Base-by-base conservation (phyloP, 2,113 vertebrate species). In the Passer montanus region DNA sequence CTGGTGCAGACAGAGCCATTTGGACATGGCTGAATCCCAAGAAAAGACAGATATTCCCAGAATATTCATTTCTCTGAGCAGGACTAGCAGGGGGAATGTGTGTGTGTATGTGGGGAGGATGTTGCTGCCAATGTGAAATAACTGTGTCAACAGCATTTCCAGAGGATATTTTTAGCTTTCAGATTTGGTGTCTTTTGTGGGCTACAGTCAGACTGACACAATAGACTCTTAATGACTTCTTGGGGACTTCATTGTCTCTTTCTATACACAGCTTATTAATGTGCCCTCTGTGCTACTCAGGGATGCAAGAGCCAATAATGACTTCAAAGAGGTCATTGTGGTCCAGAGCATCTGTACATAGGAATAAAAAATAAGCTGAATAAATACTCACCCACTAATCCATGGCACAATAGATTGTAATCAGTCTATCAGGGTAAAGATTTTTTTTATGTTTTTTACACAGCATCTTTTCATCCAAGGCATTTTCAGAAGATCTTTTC, bases 151-250 rank as follows among this genome's bases (percentile, higher is more conserved):
- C 94, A 96, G 82, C 86, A 83, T 94, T 96, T 94, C 90, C 46
- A 35, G 52, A 59, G 62, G 88, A 49, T 97, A 97, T 97, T 97
- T 97, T 97, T 97, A 97, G 94, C 93, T 93, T 92, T 75, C 78
- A 82, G 86, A 95, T 93, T 93, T 60, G 68, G 92, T 90, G 50
- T 39, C 80, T 91, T 97, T 95, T 93, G 88, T 92, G 86, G 95
- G 90, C 95, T 95, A 93, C 75, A 96, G 95, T 95, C 94, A 94
- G 88, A 63, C 95, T 87, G 95, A 53, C 95, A 97, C 95, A 97
- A 97, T 97, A 97, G 95, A 81, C 86, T 95, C 93, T 95, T 97
- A 96, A 97, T 97, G 96, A 97, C 94, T 97, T 96, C 95, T 93
- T 82, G 30, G 90, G 79, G 90, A 95, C 95, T 95, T 95, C 81